phyloP scores from a whole-genome alignment of 2,797 vertebrate species.

The Enteromius treurensis region DNA sequence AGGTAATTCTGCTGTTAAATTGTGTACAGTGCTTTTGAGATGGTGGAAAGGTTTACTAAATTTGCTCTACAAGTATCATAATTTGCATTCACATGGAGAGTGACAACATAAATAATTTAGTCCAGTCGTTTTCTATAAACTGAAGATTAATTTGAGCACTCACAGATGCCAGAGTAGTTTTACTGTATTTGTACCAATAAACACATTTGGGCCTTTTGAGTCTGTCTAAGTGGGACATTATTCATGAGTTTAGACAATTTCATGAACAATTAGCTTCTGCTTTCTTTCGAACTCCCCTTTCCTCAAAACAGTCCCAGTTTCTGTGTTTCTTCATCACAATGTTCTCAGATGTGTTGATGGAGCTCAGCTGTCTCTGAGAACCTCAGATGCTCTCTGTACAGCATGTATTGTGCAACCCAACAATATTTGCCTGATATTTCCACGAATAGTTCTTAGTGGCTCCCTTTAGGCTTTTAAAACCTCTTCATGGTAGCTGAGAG shows the following conservation, averaged over 20 bases:
- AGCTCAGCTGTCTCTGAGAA: background rate
- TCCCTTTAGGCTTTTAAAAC: slow-evolving; percentile 20
- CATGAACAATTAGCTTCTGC: slow-evolving; percentile 6
- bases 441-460: background rate
- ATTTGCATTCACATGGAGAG: background rate
- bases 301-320: slow-evolving; percentile 20
- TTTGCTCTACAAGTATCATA: background rate
- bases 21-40: background rate
- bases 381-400: slow-evolving; percentile 20
- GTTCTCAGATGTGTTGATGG: slow-evolving; percentile 20
- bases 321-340: slow-evolving; percentile 6
- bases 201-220: background rate
- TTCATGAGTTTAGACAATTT: slow-evolving; percentile 18
- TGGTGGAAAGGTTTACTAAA: slow-evolving; percentile 3
- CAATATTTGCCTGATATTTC: background rate
- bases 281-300: background rate
- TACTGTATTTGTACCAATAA: slow-evolving; percentile 25
- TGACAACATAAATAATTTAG: background rate
- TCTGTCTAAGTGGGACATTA: background rate
- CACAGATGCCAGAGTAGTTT: background rate
- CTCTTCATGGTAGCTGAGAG: slow-evolving; percentile 10
- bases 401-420: background rate
- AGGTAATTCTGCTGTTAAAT: slow-evolving; percentile 75
- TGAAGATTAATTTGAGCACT: background rate
- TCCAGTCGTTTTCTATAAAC: background rate